These are phyloP conservation scores for Nyctibius grandis DNA, from an alignment of 2,797 vertebrate species.

Conservation along the genomic window DNA sequence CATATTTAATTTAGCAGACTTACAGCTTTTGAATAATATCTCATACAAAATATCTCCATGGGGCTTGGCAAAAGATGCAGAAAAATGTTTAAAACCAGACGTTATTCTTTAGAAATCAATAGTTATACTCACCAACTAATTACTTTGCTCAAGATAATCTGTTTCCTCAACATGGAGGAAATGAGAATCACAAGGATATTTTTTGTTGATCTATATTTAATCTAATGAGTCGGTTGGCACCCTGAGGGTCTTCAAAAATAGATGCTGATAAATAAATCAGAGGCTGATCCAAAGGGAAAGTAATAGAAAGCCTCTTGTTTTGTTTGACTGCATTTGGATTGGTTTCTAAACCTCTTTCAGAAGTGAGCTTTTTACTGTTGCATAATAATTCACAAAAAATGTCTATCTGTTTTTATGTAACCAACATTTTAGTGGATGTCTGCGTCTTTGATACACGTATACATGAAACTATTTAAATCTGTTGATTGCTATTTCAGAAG, in stretches of 20 bases:
- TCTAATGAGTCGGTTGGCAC: not conserved
- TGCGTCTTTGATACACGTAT: not conserved
- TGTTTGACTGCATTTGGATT: not conserved
- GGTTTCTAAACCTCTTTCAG: not conserved
- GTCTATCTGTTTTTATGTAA: not conserved
- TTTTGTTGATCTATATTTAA: not conserved
- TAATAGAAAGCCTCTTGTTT: not conserved
- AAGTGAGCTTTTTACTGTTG: not conserved
- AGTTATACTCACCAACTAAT: not conserved
- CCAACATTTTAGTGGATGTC: not conserved
- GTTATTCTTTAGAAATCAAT: not conserved
- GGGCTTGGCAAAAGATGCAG: constrained; percentile 19
- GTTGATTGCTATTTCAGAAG: not conserved
- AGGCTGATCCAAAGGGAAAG: not conserved
- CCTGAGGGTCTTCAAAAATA: not conserved
- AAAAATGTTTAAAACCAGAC: not conserved
- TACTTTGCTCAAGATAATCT: not conserved
- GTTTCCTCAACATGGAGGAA: not conserved
- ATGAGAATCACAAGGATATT: not conserved
- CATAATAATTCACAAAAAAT: not conserved
- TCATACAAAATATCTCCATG: constrained; percentile 18
- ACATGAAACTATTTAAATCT: not conserved
- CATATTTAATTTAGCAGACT: constrained; percentile 53
- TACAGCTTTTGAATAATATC: constrained; percentile 54
- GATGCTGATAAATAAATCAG: not conserved